A percentile compares a stretch with the other conserved stretches of the same genome.
phyloP scores from a whole-genome alignment of 2,113 vertebrate genomes.

The Hyperopisus bebe region DNA sequence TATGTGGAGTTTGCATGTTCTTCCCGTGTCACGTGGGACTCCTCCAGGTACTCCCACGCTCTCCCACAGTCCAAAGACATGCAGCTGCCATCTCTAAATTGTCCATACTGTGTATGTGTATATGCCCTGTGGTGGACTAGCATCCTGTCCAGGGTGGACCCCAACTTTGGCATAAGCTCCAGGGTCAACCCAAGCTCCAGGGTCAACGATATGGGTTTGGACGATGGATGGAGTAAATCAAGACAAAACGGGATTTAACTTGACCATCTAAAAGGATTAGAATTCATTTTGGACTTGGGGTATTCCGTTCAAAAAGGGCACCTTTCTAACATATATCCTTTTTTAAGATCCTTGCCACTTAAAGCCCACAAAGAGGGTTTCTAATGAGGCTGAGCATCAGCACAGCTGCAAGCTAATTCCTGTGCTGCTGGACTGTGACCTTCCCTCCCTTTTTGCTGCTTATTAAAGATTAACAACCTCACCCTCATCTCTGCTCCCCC shows the following conservation, averaged over 20 bases:
- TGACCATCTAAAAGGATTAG: not conserved
- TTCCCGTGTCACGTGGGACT: not conserved
- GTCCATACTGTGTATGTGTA: not conserved
- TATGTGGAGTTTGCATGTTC: not conserved
- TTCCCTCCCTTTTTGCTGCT: not conserved
- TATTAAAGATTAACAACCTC: not conserved
- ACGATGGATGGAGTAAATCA: not conserved
- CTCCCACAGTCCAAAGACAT: not conserved
- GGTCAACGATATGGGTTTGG: not conserved
- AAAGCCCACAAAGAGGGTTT: not conserved
- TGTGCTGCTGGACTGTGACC: not conserved
- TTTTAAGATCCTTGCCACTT: not conserved
- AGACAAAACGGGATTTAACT: not conserved
- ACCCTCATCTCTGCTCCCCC: not conserved
- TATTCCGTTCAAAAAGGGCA: not conserved
- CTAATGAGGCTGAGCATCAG: no score
- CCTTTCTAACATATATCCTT: not conserved
- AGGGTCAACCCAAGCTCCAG: not conserved
- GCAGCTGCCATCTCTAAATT: not conserved
- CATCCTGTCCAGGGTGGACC: not conserved
- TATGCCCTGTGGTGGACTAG: not conserved
- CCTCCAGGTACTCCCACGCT: not conserved
- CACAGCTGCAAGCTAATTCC: not conserved
- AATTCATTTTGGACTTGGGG: not conserved
- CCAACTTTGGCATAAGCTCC: not conserved